Evolutionary conservation across 2,797 vertebrate species (phyloP).

Genomic region (Cyprinella venusta): DNA sequence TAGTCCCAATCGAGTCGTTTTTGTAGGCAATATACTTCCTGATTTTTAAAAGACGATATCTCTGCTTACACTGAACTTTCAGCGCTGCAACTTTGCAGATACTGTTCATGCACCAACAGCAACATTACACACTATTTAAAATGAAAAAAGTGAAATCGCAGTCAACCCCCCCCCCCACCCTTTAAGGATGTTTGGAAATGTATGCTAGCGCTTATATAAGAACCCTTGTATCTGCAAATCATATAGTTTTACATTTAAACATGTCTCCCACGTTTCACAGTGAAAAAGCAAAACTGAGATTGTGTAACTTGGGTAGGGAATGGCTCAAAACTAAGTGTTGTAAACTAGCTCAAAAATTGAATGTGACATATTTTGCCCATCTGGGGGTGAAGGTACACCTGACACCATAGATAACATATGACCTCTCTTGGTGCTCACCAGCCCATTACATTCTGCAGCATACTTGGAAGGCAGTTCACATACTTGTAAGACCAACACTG

Average conservation of each 20-base stretch:
- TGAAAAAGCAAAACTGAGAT: background rate
- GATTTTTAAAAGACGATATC: too few species aligned
- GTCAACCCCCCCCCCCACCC: too few species aligned
- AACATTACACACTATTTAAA: too few species aligned
- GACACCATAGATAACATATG: slow-evolving; percentile 19
- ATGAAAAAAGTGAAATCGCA: too few species aligned
- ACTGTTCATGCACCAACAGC: too few species aligned
- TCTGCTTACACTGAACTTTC: too few species aligned
- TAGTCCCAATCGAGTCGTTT: too few species aligned
- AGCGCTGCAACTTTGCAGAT: too few species aligned
- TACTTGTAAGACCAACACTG: background rate
- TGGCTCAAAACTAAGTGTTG: background rate
- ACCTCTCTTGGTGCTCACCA: slow-evolving; percentile 6
- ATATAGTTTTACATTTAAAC: background rate
- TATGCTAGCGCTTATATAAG: background rate
- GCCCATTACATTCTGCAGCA: background rate
- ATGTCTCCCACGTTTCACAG: background rate
- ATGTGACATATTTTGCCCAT: slow-evolving; percentile 13
- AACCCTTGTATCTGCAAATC: background rate
- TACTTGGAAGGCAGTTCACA: background rate
- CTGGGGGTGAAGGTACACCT: slow-evolving; percentile 27
- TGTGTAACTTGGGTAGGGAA: background rate
- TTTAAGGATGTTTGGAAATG: background rate
- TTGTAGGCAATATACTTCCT: too few species aligned
- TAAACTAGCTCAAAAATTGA: slow-evolving; percentile 13